Evolutionary conservation across 2,113 vertebrate genomes (phyloP).

Genomic region (Aspidoscelis tigris): DNA sequence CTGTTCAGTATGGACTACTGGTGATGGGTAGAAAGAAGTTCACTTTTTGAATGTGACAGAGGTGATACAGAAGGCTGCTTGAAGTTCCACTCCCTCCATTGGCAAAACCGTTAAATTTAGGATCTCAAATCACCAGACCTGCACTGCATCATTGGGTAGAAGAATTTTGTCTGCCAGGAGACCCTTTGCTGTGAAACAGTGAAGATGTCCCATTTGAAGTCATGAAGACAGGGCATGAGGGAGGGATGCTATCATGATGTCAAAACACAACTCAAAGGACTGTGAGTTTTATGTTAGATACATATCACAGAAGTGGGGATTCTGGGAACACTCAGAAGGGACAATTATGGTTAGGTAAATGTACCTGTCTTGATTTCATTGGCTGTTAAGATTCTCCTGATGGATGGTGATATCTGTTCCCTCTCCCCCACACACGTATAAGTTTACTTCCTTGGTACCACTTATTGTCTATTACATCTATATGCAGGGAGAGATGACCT

Average conservation of each 20-base stretch:
- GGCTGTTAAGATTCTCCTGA: neutral
- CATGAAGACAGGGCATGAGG: neutral
- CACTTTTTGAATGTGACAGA: no score
- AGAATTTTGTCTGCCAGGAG: no score
- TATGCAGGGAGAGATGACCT: conserved; percentile 34
- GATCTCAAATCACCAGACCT: no score
- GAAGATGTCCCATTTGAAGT: neutral
- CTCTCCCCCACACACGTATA: neutral
- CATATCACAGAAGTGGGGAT: conserved; percentile 20
- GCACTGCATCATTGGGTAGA: no score
- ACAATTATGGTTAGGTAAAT: conserved; percentile 9
- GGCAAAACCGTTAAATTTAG: no score
- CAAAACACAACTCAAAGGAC: neutral
- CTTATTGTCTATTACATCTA: conserved; percentile 27
- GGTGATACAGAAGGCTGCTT: no score
- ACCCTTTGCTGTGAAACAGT: conserved; percentile 14
- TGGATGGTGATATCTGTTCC: neutral
- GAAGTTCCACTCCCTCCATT: no score
- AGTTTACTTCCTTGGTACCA: conserved; percentile 8
- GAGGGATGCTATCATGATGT: neutral
- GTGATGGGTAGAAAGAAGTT: no score
- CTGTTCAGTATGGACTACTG: no score
- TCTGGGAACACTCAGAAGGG: conserved; percentile 27
- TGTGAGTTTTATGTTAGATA: neutral
- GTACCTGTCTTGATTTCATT: neutral